phyloP scores from a whole-genome alignment of 2,888 invertebrate genomes.

The Isotomurus palustris region DNA sequence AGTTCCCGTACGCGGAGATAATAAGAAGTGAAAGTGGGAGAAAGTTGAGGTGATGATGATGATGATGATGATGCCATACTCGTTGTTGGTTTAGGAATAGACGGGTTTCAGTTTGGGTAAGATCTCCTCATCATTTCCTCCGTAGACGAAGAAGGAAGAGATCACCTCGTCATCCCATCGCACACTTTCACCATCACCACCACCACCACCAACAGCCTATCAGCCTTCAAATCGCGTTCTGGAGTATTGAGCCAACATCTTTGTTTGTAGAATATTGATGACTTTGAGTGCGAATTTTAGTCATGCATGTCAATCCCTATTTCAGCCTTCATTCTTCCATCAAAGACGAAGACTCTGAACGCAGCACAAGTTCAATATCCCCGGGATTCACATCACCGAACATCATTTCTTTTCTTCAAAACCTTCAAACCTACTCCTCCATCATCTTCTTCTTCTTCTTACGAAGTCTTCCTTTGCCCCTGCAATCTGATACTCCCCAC shows the following conservation, averaged over 20 bases:
- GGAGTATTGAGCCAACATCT: constrained; percentile 15
- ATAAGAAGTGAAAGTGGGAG: no score
- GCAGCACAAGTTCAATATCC: no score
- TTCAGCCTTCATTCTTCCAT: constrained; percentile 2
- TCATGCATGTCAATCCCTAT: constrained; percentile 29
- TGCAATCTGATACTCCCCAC: no score
- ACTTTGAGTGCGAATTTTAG: constrained; percentile 30
- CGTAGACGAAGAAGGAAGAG: no score
- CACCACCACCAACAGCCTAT: constrained; percentile 8
- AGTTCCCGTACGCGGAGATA: no score
- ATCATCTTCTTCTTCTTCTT: no score
- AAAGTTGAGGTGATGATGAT: no score
- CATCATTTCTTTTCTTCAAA: no score
- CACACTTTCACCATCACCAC: not conserved
- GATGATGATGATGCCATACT: no score
- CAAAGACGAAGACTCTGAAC: not conserved
- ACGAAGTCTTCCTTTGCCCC: no score
- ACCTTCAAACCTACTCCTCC: not conserved
- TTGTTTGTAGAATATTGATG: constrained; percentile 36
- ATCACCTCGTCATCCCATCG: not conserved
- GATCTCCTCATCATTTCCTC: not conserved
- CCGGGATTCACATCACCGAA: not conserved
- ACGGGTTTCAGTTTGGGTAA: no score
- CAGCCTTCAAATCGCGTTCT: constrained; percentile 13
- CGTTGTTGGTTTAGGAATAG: no score